A percentile compares a stretch with the other conserved stretches of the same genome.
phyloP scores from a whole-genome alignment of 2,888 invertebrate genomes.

The Lasioglossum oenotherae region DNA sequence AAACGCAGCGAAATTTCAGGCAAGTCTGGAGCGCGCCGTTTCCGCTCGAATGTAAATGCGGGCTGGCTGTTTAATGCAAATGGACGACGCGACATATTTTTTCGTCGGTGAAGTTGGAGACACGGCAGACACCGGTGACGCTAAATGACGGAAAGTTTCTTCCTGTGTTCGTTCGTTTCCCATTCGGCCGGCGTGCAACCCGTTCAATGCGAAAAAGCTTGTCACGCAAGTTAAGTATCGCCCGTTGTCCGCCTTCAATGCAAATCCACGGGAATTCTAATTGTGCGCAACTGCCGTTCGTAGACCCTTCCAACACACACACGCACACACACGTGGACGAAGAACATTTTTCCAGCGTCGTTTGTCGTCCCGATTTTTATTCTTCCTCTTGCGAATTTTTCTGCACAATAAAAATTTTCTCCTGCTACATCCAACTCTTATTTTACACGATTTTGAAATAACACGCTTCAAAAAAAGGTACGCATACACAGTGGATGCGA shows the following conservation, averaged over 20 bases:
- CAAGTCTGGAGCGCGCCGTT: neutral
- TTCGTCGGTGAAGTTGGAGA: constrained; percentile 35
- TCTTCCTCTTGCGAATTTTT: neutral
- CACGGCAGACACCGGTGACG: constrained; percentile 1
- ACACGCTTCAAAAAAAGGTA: no score
- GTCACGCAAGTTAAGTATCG: constrained; percentile 20
- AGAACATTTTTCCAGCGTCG: neutral
- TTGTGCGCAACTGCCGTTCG: neutral
- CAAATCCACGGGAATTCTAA: constrained; percentile 14
- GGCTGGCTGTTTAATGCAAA: constrained; percentile 29
- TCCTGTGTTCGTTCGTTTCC: neutral
- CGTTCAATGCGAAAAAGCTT: constrained; percentile 21
- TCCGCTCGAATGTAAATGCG: neutral
- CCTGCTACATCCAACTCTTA: no score
- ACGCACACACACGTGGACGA: neutral
- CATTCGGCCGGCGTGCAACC: neutral
- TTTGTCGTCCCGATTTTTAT: neutral
- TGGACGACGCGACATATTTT: constrained; percentile 27
- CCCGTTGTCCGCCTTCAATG: constrained; percentile 11
- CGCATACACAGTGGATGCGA: no score
- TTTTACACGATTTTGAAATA: no score
- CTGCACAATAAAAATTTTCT: neutral
- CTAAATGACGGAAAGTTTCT: constrained; percentile 36
- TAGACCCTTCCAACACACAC: neutral
- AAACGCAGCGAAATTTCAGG: neutral